Conservation (phyloP, 2,113 vertebrate species). For the Saguinus imperator region DNA sequence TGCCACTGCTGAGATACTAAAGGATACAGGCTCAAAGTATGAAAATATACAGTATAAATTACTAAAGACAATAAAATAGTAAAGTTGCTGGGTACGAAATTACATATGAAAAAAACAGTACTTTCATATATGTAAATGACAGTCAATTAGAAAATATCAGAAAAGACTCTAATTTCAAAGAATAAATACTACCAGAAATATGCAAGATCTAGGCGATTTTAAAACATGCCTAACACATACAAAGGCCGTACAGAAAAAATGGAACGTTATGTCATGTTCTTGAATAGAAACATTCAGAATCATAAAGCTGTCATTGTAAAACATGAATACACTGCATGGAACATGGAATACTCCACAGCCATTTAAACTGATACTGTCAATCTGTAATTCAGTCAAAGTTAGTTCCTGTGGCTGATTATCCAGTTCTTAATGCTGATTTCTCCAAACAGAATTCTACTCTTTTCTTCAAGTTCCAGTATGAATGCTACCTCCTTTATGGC, state of each 20-base stretch:
- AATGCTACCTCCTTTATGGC: not conserved
- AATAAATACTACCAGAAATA: not conserved
- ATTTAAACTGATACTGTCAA: not conserved
- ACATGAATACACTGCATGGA: not conserved
- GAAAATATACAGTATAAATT: not conserved
- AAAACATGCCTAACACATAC: not conserved
- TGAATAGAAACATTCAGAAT: not conserved
- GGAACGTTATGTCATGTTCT: not conserved
- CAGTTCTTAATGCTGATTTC: not conserved
- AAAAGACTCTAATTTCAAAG: not conserved
- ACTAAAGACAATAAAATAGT: not conserved
- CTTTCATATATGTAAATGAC: not conserved
- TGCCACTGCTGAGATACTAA: not conserved
- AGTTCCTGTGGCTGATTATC: not conserved
- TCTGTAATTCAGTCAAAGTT: not conserved
- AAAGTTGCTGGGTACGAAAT: not conserved
- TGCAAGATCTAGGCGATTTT: not conserved
- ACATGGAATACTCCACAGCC: not conserved
- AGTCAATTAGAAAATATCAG: not conserved
- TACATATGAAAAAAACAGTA: not conserved
- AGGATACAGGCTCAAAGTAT: not conserved
- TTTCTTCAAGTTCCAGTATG: not conserved
- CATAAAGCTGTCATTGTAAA: not conserved
- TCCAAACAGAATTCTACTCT: not conserved
- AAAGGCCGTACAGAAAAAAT: not conserved